Evolutionary conservation across 2,888 invertebrate species (phyloP).

Genomic region (Tenthredo mesomela): DNA sequence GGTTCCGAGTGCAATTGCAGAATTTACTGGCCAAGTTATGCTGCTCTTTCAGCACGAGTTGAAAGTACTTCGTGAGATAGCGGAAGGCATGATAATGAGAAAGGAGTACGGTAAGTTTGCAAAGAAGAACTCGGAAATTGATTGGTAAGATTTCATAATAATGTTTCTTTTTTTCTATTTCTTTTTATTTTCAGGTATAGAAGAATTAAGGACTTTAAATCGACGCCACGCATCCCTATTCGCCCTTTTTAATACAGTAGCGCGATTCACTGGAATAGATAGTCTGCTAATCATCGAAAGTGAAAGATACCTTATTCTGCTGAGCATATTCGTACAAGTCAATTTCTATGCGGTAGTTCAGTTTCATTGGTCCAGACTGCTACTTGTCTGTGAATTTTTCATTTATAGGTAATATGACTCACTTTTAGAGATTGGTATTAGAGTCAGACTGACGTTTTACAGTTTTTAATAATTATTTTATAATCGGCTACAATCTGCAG

Average conservation of each 20-base stretch:
- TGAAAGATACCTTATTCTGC: conserved; percentile 1
- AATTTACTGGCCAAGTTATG: conserved; percentile 28
- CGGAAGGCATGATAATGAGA: neutral
- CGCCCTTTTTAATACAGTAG: neutral
- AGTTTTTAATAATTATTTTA: neutral
- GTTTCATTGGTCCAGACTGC: neutral
- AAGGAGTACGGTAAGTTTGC: neutral
- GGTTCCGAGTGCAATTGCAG: neutral
- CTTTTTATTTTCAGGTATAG: neutral
- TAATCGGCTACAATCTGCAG: neutral
- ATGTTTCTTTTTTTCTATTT: neutral
- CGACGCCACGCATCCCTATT: conserved; percentile 20
- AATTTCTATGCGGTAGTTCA: neutral
- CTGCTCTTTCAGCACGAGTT: conserved; percentile 37
- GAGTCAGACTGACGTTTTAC: neutral
- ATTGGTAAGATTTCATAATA: neutral
- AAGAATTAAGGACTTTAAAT: conserved; percentile 2
- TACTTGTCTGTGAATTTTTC: neutral
- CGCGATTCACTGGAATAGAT: neutral
- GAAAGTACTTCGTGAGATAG: neutral
- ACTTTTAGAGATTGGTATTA: neutral
- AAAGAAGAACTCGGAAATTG: neutral
- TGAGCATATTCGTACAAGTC: neutral
- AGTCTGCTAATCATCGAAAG: conserved; percentile 14
- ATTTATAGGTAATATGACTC: neutral